phyloP scores from a whole-genome alignment of 2,888 invertebrate species.

The Macaria notata region DNA sequence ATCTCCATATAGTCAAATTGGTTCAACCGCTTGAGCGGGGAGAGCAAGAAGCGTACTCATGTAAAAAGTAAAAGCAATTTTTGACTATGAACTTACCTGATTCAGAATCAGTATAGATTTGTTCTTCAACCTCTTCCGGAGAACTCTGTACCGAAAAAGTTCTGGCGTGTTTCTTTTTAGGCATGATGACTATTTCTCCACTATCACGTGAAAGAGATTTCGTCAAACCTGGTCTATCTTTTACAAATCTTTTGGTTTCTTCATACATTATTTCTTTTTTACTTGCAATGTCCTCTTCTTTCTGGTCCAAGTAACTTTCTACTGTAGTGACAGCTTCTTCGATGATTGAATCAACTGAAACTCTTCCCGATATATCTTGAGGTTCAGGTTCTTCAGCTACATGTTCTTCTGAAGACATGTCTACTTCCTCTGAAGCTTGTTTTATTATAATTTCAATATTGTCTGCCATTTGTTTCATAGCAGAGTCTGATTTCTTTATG shows the following conservation, averaged over 20 bases:
- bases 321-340: slow-evolving; percentile 73
- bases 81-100: slow-evolving; percentile 53
- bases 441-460: slow-evolving; percentile 78
- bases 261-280: slow-evolving; percentile 58
- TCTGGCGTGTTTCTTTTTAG: slow-evolving; percentile 73
- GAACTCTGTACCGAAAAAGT: slow-evolving; percentile 80
- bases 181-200: slow-evolving; percentile 73
- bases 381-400: slow-evolving; percentile 42
- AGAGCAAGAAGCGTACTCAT: too few species aligned
- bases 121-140: slow-evolving; percentile 79
- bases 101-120: slow-evolving; percentile 79
- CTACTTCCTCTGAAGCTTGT: slow-evolving; percentile 75
- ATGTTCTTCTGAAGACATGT: slow-evolving; percentile 67
- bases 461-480: slow-evolving; percentile 79
- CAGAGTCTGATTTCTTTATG: slow-evolving; percentile 74
- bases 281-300: slow-evolving; percentile 50
- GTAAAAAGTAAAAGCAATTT: too few species aligned
- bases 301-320: slow-evolving; percentile 59
- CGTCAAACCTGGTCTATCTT: slow-evolving; percentile 68
- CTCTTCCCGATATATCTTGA: slow-evolving; percentile 60
- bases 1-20: too few species aligned
- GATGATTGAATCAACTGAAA: slow-evolving; percentile 75
- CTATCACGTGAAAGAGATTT: slow-evolving; percentile 76
- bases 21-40: too few species aligned
- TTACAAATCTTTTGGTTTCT: slow-evolving; percentile 57